Conservation (phyloP, 2,797 vertebrate genomes). For the Salmo trutta region DNA sequence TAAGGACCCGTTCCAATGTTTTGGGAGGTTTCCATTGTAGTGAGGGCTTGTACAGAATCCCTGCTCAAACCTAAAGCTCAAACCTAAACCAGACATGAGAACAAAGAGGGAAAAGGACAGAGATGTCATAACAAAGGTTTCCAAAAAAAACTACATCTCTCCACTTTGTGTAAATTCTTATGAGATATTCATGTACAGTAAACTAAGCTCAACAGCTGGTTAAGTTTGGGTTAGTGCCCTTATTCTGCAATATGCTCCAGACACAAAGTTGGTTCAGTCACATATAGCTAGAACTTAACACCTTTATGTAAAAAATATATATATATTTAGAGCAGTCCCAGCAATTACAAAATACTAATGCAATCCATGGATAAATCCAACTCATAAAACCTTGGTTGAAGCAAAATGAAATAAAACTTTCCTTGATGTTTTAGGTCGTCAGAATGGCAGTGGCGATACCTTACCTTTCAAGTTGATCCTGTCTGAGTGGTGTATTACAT, state of each 20-base stretch:
- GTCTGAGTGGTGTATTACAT: too few relatives aligned
- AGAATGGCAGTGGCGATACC: too few relatives aligned
- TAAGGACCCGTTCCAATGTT: slow-evolving; percentile 42
- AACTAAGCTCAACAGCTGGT: slow-evolving; percentile 58
- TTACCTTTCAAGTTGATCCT: too few relatives aligned
- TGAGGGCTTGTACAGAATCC: slow-evolving; percentile 30
- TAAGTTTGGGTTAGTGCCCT: slow-evolving; percentile 60
- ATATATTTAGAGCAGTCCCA: neutral
- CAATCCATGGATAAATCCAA: neutral
- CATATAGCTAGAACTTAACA: too few relatives aligned
- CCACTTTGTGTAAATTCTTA: slow-evolving; percentile 54
- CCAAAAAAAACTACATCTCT: slow-evolving; percentile 68
- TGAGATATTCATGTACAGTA: slow-evolving; percentile 58
- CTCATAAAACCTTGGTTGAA: neutral
- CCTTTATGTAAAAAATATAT: too few relatives aligned
- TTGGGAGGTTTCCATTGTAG: slow-evolving; percentile 41
- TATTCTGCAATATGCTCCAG: slow-evolving; percentile 50
- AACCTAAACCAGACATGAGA: slow-evolving; percentile 57
- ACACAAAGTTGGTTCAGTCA: slow-evolving; percentile 24
- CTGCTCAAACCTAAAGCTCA: slow-evolving; percentile 57
- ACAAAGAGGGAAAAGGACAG: slow-evolving; percentile 68
- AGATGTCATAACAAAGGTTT: slow-evolving; percentile 68
- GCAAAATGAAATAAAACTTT: neutral
- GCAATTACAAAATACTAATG: neutral
- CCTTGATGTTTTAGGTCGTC: too few relatives aligned